Evolutionary conservation across 2,113 vertebrate species (phyloP), one percentile per base, ranked within the genome.

Genomic region (Aldabrachelys gigantea): DNA sequence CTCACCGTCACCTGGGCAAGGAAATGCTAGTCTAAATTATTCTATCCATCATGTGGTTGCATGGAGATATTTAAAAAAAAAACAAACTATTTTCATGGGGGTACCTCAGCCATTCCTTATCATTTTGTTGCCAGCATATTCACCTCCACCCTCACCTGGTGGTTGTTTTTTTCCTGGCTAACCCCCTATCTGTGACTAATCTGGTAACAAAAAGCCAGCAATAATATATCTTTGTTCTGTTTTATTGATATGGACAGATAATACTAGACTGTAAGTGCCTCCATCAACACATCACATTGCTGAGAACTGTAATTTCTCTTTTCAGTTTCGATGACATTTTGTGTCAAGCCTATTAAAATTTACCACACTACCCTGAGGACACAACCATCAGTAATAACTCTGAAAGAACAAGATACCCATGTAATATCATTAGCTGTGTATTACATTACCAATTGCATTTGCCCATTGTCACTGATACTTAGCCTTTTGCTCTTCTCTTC

Each of bases 401-500:
- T 47, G 41, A 87, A 96, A 93, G 31, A 91, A 19, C 69, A 84
- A 80, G 87, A 88, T 56, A 91, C 21, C 31, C 52, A 52, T 76
- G 59, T 62, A 88, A 56, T 88, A 84, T 5, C 2, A 0, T 88
- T 89, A 95, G 85, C 49, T 69, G 35, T 44, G 62, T 80, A 62
- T 86, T 83, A 94, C 0, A 0, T 84, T 84, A 62, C n/a, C 52
- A 90, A 62, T 24, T 93, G 76, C 47, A 82, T 93, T 91, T 94
- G 31, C 24, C 69, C 76, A 89, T 76, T 94, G 80, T 84, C 90
- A 84, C 27, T 85, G 50, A 54, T 82, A 76, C 31, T 95, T 92
- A 95, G 89, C 82, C 92, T 96, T 90, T 89, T 21, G 75, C 52
- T 75, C 54, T 90, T 41, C 57, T 83, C 85, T 59, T 93, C 75